These are phyloP conservation scores for Clarias gariepinus DNA, from an alignment of 2,113 vertebrate genomes.

Conservation along the genomic window DNA sequence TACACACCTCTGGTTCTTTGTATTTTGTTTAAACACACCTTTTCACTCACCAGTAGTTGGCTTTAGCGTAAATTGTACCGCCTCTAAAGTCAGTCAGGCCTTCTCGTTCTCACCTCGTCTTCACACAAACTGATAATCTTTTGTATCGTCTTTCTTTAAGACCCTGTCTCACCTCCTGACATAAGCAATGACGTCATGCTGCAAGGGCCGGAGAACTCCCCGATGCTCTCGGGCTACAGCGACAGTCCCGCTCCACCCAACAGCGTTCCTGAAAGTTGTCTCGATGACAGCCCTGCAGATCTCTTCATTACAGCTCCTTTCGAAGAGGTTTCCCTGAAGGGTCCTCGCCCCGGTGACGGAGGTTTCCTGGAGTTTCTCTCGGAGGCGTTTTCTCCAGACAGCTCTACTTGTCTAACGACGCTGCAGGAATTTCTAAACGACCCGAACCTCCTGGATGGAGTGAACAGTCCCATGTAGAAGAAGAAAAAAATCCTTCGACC, in stretches of 20 bases:
- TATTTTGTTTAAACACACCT: background rate
- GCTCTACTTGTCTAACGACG: slow-evolving; percentile 1
- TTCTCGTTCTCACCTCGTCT: background rate
- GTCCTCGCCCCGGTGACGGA: background rate
- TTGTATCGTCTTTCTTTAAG: slow-evolving; percentile 23
- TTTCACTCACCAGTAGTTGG: background rate
- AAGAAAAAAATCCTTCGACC: background rate
- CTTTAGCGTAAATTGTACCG: background rate
- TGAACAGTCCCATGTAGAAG: background rate
- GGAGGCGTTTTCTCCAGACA: background rate
- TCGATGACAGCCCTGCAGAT: no score
- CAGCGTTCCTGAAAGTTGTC: background rate
- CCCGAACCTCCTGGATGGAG: slow-evolving; percentile 9
- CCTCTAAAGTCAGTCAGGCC: background rate
- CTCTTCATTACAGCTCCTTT: slow-evolving; percentile 17
- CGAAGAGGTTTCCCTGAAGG: background rate
- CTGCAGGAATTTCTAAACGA: slow-evolving; percentile 28
- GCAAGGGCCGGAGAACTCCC: slow-evolving; percentile 1
- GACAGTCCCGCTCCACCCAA: background rate
- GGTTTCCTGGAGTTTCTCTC: background rate
- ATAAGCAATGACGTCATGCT: background rate
- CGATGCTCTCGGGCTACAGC: slow-evolving; percentile 36
- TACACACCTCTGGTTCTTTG: background rate
- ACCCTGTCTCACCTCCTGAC: slow-evolving; percentile 3
- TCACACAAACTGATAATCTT: background rate